Percentiles rank a stretch among this genome's conserved stretches.
These are phyloP conservation scores for Autographa pulchrina DNA, from an alignment of 2,888 invertebrate species.

Conservation along the genomic window DNA sequence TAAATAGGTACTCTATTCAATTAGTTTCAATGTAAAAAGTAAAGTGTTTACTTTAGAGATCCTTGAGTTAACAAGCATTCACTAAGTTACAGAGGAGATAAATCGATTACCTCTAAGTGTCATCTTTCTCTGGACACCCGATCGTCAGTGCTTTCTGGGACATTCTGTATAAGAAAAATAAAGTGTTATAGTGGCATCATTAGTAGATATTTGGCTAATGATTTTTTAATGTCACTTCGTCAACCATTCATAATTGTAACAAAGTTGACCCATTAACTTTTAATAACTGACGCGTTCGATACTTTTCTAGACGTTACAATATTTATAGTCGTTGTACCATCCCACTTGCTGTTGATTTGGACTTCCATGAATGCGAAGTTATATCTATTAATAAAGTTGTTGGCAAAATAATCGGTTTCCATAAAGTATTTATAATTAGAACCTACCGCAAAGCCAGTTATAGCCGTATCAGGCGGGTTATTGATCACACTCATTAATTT, in stretches of 20 bases:
- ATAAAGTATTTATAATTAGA: not conserved
- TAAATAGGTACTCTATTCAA: not conserved
- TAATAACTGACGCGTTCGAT: not conserved
- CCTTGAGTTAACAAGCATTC: not conserved
- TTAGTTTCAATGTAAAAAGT: not conserved
- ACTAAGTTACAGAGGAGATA: too few species aligned
- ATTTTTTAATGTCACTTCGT: slow-evolving; percentile 4
- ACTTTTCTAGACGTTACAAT: not conserved
- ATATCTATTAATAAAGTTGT: slow-evolving; percentile 7
- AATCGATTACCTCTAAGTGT: too few species aligned
- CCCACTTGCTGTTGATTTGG: not conserved
- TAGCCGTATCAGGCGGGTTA: not conserved
- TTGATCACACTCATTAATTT: not conserved
- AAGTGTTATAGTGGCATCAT: not conserved
- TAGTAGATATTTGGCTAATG: not conserved
- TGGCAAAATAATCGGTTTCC: slow-evolving; percentile 6
- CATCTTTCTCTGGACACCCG: too few species aligned
- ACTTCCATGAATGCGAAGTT: not conserved
- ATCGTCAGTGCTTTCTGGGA: too few species aligned
- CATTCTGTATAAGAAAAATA: too few species aligned
- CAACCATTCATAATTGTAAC: not conserved
- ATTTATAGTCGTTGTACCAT: too few species aligned
- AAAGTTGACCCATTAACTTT: not conserved
- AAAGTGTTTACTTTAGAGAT: not conserved
- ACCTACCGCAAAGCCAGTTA: not conserved